Conservation (phyloP, 2,888 invertebrate genomes). For the Protophormia terraenovae region DNA sequence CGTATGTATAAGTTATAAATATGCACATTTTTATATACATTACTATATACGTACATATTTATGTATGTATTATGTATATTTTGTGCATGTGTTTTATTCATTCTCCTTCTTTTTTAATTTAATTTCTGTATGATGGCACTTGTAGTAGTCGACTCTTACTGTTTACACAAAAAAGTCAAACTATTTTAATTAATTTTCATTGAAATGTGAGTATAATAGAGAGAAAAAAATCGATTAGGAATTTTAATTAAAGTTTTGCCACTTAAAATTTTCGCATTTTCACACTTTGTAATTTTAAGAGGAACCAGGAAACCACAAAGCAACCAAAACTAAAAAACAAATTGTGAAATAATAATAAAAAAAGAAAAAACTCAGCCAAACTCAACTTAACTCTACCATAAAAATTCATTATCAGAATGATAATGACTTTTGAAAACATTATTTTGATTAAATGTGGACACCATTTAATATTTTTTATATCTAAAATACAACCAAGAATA, state of each 20-base stretch:
- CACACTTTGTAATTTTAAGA: conserved; percentile 12
- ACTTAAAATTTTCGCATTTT: conserved; percentile 53
- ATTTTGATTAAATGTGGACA: conserved; percentile 25
- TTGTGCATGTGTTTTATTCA: neutral
- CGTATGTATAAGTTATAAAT: no score
- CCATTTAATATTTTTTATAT: neutral
- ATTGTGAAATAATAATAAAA: neutral
- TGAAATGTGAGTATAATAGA: conserved; percentile 26
- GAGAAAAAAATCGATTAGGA: conserved; percentile 48
- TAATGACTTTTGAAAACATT: conserved; percentile 42
- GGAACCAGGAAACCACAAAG: conserved; percentile 4
- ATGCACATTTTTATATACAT: neutral
- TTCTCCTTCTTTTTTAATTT: neutral
- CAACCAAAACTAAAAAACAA: no score
- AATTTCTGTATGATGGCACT: no score
- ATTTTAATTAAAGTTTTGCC: conserved; percentile 67
- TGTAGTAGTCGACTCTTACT: neutral
- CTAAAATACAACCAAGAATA: neutral
- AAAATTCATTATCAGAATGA: conserved; percentile 46
- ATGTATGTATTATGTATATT: neutral
- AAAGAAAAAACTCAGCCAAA: neutral
- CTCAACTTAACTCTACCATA: conserved; percentile 1
- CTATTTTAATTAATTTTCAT: conserved; percentile 58
- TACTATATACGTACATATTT: neutral
- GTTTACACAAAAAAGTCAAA: conserved; percentile 22